Percentiles rank a stretch among this genome's conserved stretches.
These are phyloP conservation scores for Propithecus coquereli DNA, from an alignment of 2,113 vertebrate genomes.

Conservation along the genomic window DNA sequence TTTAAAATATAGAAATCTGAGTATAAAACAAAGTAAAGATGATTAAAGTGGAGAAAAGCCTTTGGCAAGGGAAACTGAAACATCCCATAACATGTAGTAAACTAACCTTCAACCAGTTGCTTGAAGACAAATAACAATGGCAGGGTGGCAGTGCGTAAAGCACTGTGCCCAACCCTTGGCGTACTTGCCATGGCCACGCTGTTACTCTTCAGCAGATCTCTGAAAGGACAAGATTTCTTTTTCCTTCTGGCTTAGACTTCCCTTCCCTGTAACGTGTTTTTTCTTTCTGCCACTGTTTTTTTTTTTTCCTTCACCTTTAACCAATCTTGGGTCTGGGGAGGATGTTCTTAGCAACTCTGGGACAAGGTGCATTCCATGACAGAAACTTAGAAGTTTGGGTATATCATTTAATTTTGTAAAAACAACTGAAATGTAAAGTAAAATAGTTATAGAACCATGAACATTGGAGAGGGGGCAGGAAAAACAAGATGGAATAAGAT, in stretches of 20 bases:
- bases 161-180: no score
- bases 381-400: neutral
- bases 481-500: neutral
- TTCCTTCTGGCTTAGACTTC: neutral
- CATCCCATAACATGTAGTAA: neutral
- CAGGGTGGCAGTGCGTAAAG: neutral
- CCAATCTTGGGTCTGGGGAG: neutral
- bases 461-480: neutral
- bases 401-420: neutral
- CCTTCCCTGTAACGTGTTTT: neutral
- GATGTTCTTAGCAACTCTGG: neutral
- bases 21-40: neutral
- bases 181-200: fast-evolving
- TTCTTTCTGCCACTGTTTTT: neutral
- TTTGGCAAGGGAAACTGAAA: neutral
- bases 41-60: neutral
- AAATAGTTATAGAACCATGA: neutral
- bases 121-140: neutral
- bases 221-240: neutral
- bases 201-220: neutral
- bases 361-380: neutral
- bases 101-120: neutral
- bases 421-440: neutral
- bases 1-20: neutral
- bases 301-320: neutral